A percentile compares a stretch with the other conserved stretches of the same genome.
These are phyloP conservation scores for Larimichthys polyactis DNA, from an alignment of 2,113 vertebrate species.

Conservation along the genomic window DNA sequence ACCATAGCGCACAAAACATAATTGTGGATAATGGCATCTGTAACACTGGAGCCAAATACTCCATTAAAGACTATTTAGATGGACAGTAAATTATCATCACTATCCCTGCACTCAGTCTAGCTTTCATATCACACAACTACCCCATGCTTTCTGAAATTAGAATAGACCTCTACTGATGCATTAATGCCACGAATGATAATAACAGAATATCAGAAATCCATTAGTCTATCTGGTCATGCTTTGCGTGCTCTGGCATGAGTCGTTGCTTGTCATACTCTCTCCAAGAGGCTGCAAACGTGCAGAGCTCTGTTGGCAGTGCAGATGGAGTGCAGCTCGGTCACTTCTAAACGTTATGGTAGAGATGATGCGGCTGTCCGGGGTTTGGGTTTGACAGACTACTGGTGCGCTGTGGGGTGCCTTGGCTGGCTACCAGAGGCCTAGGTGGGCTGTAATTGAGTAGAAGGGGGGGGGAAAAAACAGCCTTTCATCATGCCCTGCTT, in stretches of 20 bases:
- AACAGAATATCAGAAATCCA: conserved; percentile 69
- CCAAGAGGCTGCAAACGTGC: conserved; percentile 34
- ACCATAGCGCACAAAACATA: conserved; percentile 53
- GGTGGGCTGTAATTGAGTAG: conserved; percentile 79
- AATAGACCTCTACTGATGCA: conserved; percentile 57
- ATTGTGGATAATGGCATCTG: conserved; percentile 74
- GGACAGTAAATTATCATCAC: conserved; percentile 60
- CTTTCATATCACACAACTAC: conserved; percentile 16
- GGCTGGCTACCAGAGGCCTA: conserved; percentile 63
- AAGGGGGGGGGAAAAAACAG: conserved; percentile 46
- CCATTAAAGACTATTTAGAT: conserved; percentile 71
- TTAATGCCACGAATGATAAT: conserved; percentile 58
- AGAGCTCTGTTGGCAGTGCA: conserved; percentile 18
- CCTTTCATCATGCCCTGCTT: conserved; percentile 64
- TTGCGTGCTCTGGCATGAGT: conserved; percentile 39
- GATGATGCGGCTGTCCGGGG: conserved; percentile 17
- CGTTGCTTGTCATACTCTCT: conserved; percentile 47
- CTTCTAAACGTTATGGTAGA: conserved; percentile 48
- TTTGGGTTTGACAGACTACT: conserved; percentile 30
- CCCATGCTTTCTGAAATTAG: conserved; percentile 46
- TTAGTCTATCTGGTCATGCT: conserved; percentile 64
- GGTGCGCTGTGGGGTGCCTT: conserved; percentile 60
- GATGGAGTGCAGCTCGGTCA: conserved; percentile 51
- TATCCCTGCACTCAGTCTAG: conserved; percentile 4
- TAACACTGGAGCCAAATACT: conserved; percentile 72